These are phyloP conservation scores for Vidua chalybeata DNA, from an alignment of 2,113 vertebrate genomes.

Conservation along the genomic window DNA sequence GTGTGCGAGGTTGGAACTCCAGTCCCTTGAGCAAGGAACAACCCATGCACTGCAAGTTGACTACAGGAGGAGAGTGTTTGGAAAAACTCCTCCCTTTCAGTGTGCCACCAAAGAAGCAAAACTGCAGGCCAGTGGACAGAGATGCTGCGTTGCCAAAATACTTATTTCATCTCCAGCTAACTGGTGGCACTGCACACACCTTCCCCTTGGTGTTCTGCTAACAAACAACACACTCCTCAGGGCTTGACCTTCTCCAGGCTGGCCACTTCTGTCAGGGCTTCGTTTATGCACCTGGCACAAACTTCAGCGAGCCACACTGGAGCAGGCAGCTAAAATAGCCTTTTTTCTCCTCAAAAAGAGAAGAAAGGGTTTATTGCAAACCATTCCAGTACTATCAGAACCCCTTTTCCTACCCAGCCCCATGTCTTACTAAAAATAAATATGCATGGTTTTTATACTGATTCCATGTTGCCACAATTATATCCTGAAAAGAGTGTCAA, in stretches of 20 bases:
- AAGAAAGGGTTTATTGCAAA: not conserved
- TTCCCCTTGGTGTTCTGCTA: not conserved
- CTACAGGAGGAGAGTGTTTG: not conserved
- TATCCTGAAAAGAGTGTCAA: not conserved
- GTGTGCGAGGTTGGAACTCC: not conserved
- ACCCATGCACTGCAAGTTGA: not conserved
- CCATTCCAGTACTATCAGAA: not conserved
- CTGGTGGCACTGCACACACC: conserved; percentile 9
- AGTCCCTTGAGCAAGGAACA: not conserved
- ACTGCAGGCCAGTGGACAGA: not conserved
- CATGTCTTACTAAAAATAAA: not conserved
- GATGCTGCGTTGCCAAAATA: not conserved
- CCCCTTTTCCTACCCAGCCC: not conserved
- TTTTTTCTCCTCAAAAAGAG: conserved; percentile 41
- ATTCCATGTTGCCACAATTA: not conserved
- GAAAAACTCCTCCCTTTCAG: not conserved
- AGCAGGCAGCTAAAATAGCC: not conserved
- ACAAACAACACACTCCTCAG: conserved; percentile 52
- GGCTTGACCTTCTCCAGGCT: conserved; percentile 3
- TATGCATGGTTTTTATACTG: not conserved
- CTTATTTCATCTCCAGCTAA: not conserved
- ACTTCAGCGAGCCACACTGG: conserved; percentile 20
- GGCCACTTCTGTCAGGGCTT: conserved; percentile 52
- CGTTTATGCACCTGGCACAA: conserved; percentile 38
- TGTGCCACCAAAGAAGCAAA: not conserved